Percentiles rank a stretch among this genome's conserved stretches.
These are phyloP conservation scores for Pterocles gutturalis DNA, from an alignment of 2,113 vertebrate genomes.

Conservation along the genomic window DNA sequence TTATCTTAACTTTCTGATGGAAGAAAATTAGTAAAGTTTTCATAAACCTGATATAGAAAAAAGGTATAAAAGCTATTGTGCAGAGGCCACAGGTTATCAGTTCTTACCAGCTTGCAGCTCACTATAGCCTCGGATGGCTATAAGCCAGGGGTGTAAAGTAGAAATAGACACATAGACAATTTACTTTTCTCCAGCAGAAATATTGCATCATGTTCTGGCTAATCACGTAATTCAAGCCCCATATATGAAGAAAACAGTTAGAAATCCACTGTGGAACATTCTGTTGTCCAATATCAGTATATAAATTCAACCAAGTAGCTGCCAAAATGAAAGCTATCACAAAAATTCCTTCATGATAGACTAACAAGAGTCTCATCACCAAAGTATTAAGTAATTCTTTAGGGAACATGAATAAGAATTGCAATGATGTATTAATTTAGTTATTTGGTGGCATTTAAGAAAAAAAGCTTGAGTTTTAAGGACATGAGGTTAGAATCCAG, in stretches of 20 bases:
- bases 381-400: slow-evolving; percentile 35
- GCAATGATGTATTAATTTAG: slow-evolving; percentile 6
- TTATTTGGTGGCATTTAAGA: background rate
- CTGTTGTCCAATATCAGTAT: background rate
- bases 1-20: background rate
- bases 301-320: background rate
- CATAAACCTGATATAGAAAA: background rate
- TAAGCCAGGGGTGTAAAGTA: background rate
- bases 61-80: background rate
- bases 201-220: background rate
- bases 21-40: background rate
- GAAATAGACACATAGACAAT: background rate
- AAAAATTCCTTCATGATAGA: slow-evolving; percentile 43
- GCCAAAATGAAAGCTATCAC: slow-evolving; percentile 27
- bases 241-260: background rate
- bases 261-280: background rate
- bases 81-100: background rate
- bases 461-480: background rate
- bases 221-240: background rate
- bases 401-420: background rate
- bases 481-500: background rate
- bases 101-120: background rate
- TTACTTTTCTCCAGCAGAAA: background rate
- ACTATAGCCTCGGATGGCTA: background rate
- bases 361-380: slow-evolving; percentile 25